Base-by-base conservation (phyloP, 2,113 vertebrate species). In the Hippocampus zosterae region DNA sequence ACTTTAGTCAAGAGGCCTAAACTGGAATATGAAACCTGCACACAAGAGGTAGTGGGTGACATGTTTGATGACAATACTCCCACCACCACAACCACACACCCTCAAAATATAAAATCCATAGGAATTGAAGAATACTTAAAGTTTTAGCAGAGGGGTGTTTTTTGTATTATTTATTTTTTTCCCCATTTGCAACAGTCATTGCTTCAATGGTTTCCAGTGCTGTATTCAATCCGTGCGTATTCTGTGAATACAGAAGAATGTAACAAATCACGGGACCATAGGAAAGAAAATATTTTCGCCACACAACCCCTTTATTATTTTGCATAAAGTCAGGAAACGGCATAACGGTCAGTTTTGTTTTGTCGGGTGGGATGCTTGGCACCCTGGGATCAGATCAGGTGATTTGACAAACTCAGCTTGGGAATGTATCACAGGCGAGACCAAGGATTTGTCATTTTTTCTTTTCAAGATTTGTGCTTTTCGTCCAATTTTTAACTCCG, bases 371-470 rank as follows among this genome's bases (percentile, higher is more conserved):
- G 27, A 18, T 29, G 27, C 57, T 59, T 8, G 25, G 57, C 18
- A 15, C 25, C 57, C 48, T 55, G 68, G 84, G 73, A 84, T 72
- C 79, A 79, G 69, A 59, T 75, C 6, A 78, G 81, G 81, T 78
- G 80, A 83, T 83, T 67, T 60, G n/a, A 25, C 56, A 75, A 71
- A 75, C 63, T 60, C 66, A 42, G 68, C 61, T 65, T 71, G 65
- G 70, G 76, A 81, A 84, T 79, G 79, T 80, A 70, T 74, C 59
- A 52, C 77, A 69, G 76, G 68, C 72, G 67, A 75, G 85, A 89
- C 85, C 85, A 86, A 88, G 66, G 81, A 44, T 76, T 72, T 81
- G 72, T 76, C 67, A 27, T 70, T 69, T 68, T 46, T 69, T 40
- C 67, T 53, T n/a, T 10, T 56, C 48, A 37, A 37, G 5, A 10